Conservation (phyloP, 1,140 invertebrate species). For the Drosophila santomea region DNA sequence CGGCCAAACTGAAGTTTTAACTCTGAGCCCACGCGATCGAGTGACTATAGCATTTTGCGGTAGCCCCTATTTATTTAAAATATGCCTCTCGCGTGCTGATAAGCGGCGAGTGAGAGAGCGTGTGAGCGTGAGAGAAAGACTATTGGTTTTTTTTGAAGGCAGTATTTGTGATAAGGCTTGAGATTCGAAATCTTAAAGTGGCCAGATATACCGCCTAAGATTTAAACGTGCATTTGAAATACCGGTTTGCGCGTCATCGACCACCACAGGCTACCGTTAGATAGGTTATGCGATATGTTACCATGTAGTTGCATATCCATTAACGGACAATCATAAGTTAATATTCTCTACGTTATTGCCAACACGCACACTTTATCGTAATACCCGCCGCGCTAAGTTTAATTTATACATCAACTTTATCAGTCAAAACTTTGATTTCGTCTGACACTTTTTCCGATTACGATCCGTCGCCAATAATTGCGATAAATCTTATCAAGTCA, state of each 20-base stretch:
- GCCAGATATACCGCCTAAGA: slow-evolving; percentile 16
- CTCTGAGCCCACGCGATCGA: slow-evolving; percentile 20
- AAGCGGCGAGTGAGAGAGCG: slow-evolving; percentile 20
- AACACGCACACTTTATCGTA: slow-evolving; percentile 74
- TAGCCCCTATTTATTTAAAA: slow-evolving; percentile 59
- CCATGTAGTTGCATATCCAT: slow-evolving; percentile 10
- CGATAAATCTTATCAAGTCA: slow-evolving; percentile 35
- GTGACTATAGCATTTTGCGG: slow-evolving; percentile 40
- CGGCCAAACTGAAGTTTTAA: slow-evolving; percentile 24
- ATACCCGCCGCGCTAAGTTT: slow-evolving; percentile 39
- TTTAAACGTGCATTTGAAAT: slow-evolving; percentile 28
- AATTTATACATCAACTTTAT: slow-evolving; percentile 35
- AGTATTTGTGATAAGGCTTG: slow-evolving; percentile 65
- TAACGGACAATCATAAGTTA: slow-evolving; percentile 48
- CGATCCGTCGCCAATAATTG: slow-evolving; percentile 20
- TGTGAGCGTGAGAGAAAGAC: neutral
- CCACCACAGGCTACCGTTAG: slow-evolving; percentile 31
- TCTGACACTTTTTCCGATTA: slow-evolving; percentile 32
- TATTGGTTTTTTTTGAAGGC: slow-evolving; percentile 15
- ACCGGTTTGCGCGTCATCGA: slow-evolving; percentile 6
- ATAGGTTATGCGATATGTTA: neutral
- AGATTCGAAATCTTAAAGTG: slow-evolving; percentile 2
- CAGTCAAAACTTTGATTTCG: slow-evolving; percentile 19
- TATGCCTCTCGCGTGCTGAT: slow-evolving; percentile 36
- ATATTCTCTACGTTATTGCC: slow-evolving; percentile 39